Percentiles rank a stretch among this genome's conserved stretches.
These are phyloP conservation scores for Steromphala cineraria DNA, from an alignment of 2,888 invertebrate genomes.

Conservation along the genomic window DNA sequence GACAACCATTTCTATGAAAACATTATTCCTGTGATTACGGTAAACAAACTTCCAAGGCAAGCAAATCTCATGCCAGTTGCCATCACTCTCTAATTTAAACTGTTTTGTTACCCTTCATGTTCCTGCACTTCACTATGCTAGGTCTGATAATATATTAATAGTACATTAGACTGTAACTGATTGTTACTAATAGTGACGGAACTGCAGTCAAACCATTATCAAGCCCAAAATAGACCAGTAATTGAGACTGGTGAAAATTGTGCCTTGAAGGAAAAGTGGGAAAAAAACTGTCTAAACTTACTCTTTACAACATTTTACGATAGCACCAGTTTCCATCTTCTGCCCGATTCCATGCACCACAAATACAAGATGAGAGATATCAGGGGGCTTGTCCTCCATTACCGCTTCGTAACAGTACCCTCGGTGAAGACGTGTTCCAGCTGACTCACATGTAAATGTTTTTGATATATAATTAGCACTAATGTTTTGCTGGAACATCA, in stretches of 20 bases:
- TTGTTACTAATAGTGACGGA: neutral
- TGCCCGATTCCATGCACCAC: constrained; percentile 86
- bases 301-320: constrained; percentile 79
- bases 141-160: too few relatives aligned
- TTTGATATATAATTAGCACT: neutral
- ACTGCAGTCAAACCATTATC: neutral
- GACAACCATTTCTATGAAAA: too few relatives aligned
- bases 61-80: too few relatives aligned
- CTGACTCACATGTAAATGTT: constrained; percentile 39
- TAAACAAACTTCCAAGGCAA: too few relatives aligned
- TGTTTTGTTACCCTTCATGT: too few relatives aligned
- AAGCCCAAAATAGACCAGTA: neutral
- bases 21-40: too few relatives aligned
- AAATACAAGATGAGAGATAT: constrained; percentile 83
- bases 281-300: constrained; percentile 44
- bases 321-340: constrained; percentile 82
- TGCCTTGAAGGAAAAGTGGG: too few relatives aligned
- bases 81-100: too few relatives aligned
- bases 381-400: constrained; percentile 80
- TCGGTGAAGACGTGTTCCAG: constrained; percentile 79
- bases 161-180: too few relatives aligned
- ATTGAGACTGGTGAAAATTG: too few relatives aligned
- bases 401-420: constrained; percentile 79
- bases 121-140: too few relatives aligned
- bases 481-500: neutral